phyloP scores from a whole-genome alignment of 1,140 invertebrate genomes.

The Drosophila bocqueti region DNA sequence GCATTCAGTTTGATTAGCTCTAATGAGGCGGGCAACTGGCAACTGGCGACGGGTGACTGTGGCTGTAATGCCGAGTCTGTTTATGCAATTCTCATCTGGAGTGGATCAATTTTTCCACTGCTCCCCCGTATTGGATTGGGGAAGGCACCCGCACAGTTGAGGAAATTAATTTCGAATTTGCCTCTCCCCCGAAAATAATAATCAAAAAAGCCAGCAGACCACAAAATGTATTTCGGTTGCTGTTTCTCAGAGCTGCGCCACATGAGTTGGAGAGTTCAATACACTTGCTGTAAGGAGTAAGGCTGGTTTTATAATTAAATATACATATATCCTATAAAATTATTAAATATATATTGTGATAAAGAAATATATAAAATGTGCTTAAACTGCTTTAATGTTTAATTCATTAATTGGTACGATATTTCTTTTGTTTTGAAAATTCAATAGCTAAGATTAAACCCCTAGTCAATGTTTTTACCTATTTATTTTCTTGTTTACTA shows the following conservation, averaged over 20 bases:
- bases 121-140: background rate
- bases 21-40: slow-evolving; percentile 47
- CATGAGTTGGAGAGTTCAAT: slow-evolving; percentile 20
- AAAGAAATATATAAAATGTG: too few relatives aligned
- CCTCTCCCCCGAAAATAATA: slow-evolving; percentile 33
- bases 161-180: slow-evolving; percentile 58
- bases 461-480: rapidly evolving
- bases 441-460: background rate
- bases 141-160: slow-evolving; percentile 46
- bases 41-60: slow-evolving; percentile 5
- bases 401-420: background rate
- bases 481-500: background rate
- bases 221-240: slow-evolving; percentile 50
- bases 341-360: background rate
- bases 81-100: slow-evolving; percentile 47
- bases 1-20: slow-evolving; percentile 71
- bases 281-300: background rate
- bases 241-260: slow-evolving; percentile 38
- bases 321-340: too few relatives aligned
- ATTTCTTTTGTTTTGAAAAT: background rate
- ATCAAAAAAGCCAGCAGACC: slow-evolving; percentile 49
- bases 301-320: background rate
- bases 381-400: background rate
- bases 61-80: slow-evolving; percentile 7
- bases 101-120: slow-evolving; percentile 3